Base-by-base conservation (phyloP, 92 coral and sea anemone species). In the Phenganax subtilis region DNA sequence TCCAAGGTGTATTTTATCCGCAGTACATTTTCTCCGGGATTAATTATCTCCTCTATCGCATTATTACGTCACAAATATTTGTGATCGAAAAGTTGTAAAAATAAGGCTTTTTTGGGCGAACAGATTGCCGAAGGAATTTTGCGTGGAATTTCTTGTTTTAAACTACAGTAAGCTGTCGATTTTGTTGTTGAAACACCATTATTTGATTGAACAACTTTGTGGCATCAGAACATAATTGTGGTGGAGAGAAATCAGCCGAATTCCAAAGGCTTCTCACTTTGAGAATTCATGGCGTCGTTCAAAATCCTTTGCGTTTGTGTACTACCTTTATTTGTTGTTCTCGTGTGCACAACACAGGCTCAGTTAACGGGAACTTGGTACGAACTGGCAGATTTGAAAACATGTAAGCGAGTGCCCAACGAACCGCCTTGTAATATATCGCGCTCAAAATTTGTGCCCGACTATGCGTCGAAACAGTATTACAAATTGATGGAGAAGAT, bases 401-500 rank as follows among this genome's bases (percentile, higher is more conserved):
- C 53, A 14, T 79, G 83, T 53, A 30, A 67, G 12, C 74, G 83
- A 9, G 74, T 79, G 9, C 83, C 83, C 14, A 79, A 79, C 63
- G 83, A 79, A 79, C 74, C 83, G 16, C 83, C 83, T 9, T 79
- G 83, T 54, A 79, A 79, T 54, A 79, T 79, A 28, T 3, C 74
- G 14, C 63, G 83, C 17, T 14, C 27, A 20, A 6, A 63, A 3
- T 79, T 79, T 54, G 83, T 79, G 30, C 17, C 83, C 10, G 83
- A 79, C 65, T 79, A 79, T 51, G 1, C 73, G 3, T 79, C 83
- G 51, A 67, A 73, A 15, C 83, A 79, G 65, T 79, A 79, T 62
- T 62, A 79, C 73, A 79, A 79, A 17, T 44, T 79, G 61, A 79
- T 79, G 83, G 83, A 62, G n/a, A 79, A 79, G n/a, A 79, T 79